phyloP scores from a whole-genome alignment of 2,113 vertebrate genomes.

The Podocnemis expansa region DNA sequence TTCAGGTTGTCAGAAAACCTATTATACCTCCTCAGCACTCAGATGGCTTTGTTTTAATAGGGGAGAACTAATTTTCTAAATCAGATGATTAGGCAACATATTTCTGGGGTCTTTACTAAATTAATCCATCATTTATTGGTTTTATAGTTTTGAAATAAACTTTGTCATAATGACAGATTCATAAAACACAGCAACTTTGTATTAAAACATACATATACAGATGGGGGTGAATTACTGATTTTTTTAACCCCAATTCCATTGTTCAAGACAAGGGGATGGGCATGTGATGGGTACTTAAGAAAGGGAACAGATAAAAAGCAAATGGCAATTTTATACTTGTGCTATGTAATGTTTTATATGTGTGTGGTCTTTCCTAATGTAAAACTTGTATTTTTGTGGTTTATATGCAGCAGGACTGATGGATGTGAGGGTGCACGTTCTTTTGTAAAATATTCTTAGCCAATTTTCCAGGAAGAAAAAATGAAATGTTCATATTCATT shows the following conservation, averaged over 20 bases:
- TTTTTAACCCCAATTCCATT: constrained; percentile 17
- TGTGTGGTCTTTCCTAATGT: constrained; percentile 96
- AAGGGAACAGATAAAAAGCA: constrained; percentile 67
- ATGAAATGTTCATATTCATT: constrained; percentile 68
- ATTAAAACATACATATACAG: rapidly evolving
- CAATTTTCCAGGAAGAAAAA: constrained; percentile 55
- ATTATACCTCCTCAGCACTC: neutral
- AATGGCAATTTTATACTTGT: constrained; percentile 90
- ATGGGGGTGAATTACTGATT: neutral
- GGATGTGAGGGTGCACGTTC: constrained; percentile 88
- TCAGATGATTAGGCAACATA: rapidly evolving
- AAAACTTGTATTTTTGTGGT: constrained; percentile 93
- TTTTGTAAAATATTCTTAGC: constrained; percentile 88
- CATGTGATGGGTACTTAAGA: constrained; percentile 58
- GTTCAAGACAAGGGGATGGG: constrained; percentile 61
- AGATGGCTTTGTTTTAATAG: neutral
- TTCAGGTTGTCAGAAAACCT: neutral
- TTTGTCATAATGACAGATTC: constrained; percentile 58
- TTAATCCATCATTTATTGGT: rapidly evolving
- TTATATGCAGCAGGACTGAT: constrained; percentile 94
- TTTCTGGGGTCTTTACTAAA: neutral
- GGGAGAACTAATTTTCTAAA: rapidly evolving
- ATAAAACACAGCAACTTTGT: neutral
- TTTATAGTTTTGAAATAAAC: neutral
- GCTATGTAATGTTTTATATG: constrained; percentile 95